phyloP scores from a whole-genome alignment of 2,113 vertebrate species.

The Martes martes region DNA sequence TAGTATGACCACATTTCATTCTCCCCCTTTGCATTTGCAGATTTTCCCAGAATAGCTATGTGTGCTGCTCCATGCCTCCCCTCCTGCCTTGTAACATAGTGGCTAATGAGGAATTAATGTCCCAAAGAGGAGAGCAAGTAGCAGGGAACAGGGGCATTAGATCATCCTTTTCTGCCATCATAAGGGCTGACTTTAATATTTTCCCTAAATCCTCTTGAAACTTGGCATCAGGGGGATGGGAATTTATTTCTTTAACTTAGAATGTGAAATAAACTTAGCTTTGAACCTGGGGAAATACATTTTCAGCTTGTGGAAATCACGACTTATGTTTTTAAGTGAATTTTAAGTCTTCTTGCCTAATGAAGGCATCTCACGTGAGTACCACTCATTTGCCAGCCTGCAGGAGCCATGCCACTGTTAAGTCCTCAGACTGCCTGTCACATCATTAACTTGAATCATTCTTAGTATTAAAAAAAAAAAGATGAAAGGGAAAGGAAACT shows the following conservation, averaged over 20 bases:
- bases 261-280: background rate
- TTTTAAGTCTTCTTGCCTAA: background rate
- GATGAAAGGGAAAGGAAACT: constrained; percentile 38
- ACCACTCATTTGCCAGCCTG: background rate
- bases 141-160: background rate
- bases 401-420: background rate
- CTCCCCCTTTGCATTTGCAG: background rate
- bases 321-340: background rate
- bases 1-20: background rate
- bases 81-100: background rate
- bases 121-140: background rate
- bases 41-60: background rate
- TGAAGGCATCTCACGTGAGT: background rate
- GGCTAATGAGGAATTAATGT: background rate
- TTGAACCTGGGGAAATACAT: background rate
- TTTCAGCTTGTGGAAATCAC: background rate
- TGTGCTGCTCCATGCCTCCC: background rate
- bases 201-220: background rate
- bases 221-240: background rate
- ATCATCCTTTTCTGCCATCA: background rate
- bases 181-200: background rate
- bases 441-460: constrained; percentile 41
- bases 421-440: background rate
- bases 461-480: constrained; percentile 37
- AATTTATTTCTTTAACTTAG: background rate